Base-by-base conservation (phyloP, 1,140 invertebrate genomes). In the Lysiphlebus fabarum region DNA sequence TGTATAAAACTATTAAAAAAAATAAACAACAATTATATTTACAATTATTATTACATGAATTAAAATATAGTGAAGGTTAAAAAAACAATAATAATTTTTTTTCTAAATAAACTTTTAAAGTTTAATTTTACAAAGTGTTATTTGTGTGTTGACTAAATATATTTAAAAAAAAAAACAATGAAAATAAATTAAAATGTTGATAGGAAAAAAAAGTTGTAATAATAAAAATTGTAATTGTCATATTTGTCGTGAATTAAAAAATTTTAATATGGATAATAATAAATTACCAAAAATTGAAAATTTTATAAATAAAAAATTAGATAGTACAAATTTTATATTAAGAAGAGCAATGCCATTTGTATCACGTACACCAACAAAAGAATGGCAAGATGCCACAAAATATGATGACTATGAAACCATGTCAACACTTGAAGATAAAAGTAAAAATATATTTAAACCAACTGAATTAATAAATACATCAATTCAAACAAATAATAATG, bases 271-370 rank as follows among this genome's bases (percentile, higher is more conserved):
- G 8, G 38, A 42, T 12, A 26, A 26, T 26, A 26, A 26, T 26
- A 26, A 26, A 26, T 41, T 59, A 6, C 51, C 57, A 33, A 36
- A 7, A 44, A 56, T 53, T 53, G 44, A 49, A 14, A 44, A 14
- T 11, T 54, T 42, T 10, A 42, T 40, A 37, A 53, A 34, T 61
- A 34, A 59, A 56, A 26, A 7, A 53, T 78, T 69, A 76, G 77
- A 74, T 69, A 72, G 62, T 78, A 82, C 62, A 78, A 79, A 81
- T 63, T 86, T 86, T 66, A 85, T 86, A 26, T 74, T 85, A 17
- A 78, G 82, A 14, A 82, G 83, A 48, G 80, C 80, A 4, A 76
- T 84, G 64, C 82, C 83, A 26, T 82, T 82, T 70, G 78, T 82
- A 63, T 77, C 53, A 34, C 70, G 63, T 10, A 68, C 59, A 59